Conservation (phyloP, 2,797 vertebrate genomes). For the Diplodus sargus region DNA sequence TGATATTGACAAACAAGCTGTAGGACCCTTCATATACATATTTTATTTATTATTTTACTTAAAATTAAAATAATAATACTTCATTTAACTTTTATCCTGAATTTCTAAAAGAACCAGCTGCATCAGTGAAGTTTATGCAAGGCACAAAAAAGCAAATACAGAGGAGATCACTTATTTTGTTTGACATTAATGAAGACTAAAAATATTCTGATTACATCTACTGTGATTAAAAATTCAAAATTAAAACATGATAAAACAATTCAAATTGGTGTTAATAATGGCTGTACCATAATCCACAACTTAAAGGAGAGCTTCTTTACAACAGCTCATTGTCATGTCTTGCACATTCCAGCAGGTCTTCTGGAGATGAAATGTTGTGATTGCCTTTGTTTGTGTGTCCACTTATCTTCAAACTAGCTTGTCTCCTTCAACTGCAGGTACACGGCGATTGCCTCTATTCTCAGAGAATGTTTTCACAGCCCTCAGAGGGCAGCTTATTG, state of each 20-base stretch:
- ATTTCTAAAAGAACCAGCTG: not conserved
- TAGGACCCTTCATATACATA: no score
- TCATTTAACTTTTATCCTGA: no score
- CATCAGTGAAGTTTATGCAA: no score
- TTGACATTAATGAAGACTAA: no score
- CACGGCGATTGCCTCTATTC: constrained; percentile 12
- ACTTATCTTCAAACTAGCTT: constrained; percentile 7
- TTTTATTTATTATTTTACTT: no score
- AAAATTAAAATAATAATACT: no score
- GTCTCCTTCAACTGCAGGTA: constrained; percentile 8
- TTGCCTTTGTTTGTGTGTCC: constrained; percentile 8
- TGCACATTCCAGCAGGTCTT: not conserved
- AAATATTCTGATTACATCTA: no score
- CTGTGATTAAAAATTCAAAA: not conserved
- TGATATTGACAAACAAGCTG: no score
- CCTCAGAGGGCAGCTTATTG: constrained; percentile 14
- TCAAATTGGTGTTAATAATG: not conserved
- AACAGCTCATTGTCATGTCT: not conserved
- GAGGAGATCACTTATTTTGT: no score
- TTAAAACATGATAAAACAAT: not conserved
- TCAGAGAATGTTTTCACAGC: constrained; percentile 7
- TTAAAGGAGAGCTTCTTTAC: not conserved
- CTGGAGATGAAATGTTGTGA: constrained; percentile 2
- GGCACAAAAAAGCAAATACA: no score
- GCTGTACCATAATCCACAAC: not conserved